phyloP scores from a whole-genome alignment of 2,113 vertebrate genomes.

The Quiscalus mexicanus region DNA sequence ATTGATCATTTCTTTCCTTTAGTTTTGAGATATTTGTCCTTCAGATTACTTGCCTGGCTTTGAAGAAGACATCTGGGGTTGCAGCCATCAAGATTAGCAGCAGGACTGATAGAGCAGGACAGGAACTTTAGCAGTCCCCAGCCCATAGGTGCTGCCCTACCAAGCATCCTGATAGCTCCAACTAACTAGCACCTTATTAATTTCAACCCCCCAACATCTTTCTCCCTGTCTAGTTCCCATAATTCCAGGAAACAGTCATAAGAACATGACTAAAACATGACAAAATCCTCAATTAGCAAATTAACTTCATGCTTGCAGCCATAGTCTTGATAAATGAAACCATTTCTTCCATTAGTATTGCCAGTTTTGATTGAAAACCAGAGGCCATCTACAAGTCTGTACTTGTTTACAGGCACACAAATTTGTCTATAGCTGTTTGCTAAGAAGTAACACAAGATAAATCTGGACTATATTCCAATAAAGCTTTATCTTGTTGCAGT shows the following conservation, averaged over 20 bases:
- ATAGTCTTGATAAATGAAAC: neutral
- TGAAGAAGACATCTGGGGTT: neutral
- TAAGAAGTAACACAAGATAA: neutral
- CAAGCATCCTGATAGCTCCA: neutral
- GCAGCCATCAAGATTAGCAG: neutral
- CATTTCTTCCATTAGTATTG: neutral
- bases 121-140: neutral
- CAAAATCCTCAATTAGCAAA: neutral
- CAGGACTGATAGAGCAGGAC: neutral
- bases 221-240: neutral
- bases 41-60: slow-evolving; percentile 29
- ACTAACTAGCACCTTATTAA: neutral
- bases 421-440: neutral
- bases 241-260: neutral
- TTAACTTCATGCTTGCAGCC: neutral
- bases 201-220: neutral
- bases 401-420: neutral
- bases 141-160: neutral
- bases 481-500: neutral
- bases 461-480: neutral
- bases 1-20: neutral
- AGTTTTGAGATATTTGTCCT: neutral
- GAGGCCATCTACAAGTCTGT: neutral
- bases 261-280: neutral
- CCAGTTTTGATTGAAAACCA: neutral